Evolutionary conservation across 2,888 invertebrate genomes (phyloP).

Genomic region (Thera britannica): DNA sequence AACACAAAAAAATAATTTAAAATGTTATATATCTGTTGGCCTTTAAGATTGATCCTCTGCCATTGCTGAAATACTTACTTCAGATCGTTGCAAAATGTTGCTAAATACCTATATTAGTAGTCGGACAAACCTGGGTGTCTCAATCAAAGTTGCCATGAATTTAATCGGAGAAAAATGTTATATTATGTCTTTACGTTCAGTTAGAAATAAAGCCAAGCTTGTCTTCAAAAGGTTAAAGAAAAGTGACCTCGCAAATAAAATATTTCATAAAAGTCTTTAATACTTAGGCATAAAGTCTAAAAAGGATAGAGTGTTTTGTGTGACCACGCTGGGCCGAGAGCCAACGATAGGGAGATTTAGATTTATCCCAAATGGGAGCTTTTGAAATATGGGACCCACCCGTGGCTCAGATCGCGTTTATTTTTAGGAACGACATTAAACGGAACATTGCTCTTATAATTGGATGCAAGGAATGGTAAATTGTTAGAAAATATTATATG

Average conservation of each 20-base stretch:
- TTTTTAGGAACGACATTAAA: slow-evolving; percentile 52
- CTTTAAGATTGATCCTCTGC: too few species aligned
- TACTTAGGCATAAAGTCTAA: slow-evolving; percentile 25
- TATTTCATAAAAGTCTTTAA: slow-evolving; percentile 23
- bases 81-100: too few species aligned
- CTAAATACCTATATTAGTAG: too few species aligned
- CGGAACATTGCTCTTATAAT: slow-evolving; percentile 36
- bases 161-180: not conserved
- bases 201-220: slow-evolving; percentile 21
- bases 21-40: too few species aligned
- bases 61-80: too few species aligned
- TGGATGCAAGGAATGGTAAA: slow-evolving; percentile 9
- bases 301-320: slow-evolving; percentile 30
- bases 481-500: not conserved
- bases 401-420: slow-evolving; percentile 58
- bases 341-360: slow-evolving; percentile 71
- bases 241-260: slow-evolving; percentile 51
- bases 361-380: slow-evolving; percentile 60
- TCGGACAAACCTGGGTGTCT: too few species aligned
- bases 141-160: not conserved
- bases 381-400: slow-evolving; percentile 63
- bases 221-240: slow-evolving; percentile 53
- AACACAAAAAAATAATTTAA: too few species aligned
- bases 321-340: slow-evolving; percentile 56
- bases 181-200: not conserved